A percentile compares a stretch with the other conserved stretches of the same genome.
phyloP scores from a whole-genome alignment of 2,113 vertebrate genomes.

The Seriola aureovittata region DNA sequence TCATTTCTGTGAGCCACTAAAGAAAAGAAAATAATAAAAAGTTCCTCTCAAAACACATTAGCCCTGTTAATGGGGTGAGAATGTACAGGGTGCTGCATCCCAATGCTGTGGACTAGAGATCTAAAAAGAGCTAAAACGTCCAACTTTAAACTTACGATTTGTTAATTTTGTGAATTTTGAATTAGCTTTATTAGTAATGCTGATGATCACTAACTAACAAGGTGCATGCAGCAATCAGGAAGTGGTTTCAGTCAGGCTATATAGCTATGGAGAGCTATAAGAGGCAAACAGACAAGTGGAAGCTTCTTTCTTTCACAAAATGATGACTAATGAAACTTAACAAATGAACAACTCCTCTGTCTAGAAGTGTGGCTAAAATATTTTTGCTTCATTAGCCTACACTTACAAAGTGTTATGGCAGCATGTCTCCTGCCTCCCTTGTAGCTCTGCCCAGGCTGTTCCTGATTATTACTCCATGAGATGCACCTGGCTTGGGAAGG shows the following conservation, averaged over 20 bases:
- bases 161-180: slow-evolving; percentile 4
- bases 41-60: background rate
- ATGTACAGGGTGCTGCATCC: background rate
- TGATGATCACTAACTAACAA: slow-evolving; percentile 2
- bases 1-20: background rate
- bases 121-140: background rate
- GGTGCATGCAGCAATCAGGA: background rate
- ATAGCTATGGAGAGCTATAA: background rate
- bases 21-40: background rate
- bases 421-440: too few relatives aligned
- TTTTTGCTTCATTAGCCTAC: background rate
- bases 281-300: background rate
- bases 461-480: too few relatives aligned
- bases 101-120: background rate
- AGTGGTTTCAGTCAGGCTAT: background rate
- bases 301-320: background rate
- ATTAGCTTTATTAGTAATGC: slow-evolving; percentile 2
- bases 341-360: background rate
- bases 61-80: background rate
- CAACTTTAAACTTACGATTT: too few relatives aligned
- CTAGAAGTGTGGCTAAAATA: background rate
- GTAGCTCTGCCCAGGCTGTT: too few relatives aligned
- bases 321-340: background rate
- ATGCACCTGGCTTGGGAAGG: too few relatives aligned
- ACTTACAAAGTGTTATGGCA: too few relatives aligned